Base-by-base conservation (phyloP, 2,888 invertebrate species). In the Ypsolopha sequella region DNA sequence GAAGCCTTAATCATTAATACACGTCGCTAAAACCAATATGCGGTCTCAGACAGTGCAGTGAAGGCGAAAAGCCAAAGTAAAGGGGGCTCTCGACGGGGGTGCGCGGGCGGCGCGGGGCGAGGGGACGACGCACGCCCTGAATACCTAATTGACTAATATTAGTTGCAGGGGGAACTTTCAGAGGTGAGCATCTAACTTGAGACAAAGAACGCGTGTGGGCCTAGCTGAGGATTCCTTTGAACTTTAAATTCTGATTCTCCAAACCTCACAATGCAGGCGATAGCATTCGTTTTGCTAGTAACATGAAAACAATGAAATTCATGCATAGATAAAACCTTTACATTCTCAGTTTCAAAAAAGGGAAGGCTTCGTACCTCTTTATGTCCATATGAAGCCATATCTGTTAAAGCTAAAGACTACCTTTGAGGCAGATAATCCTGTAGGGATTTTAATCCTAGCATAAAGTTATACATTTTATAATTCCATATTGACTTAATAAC, bases 61-160 rank as follows among this genome's bases (percentile, higher is more conserved):
- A 64, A 61, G 65, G 63, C 61, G 59, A 54, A 58, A 58, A 36
- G 56, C 60, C 62, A 61, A 36, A 33, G 52, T 36, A 7, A 44
- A n/a, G 10, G 7, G 43, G 24, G 24, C 24, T 24, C 24, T 9
- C 11, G 48, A 44, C 14, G 48, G 51, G 58, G 60, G 61, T 60
- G 53, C 41, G 44, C 41, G 41, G 41, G 24, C 11, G 52, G 49
- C 41, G 48, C 52, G 61, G 63, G 68, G 66, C 64, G 64, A 66
- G 73, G 67, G 73, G 65, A 68, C 67, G 60, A 66, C 59, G 69
- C 80, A 80, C 79, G 80, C 61, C 72, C 79, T 82, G 85, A 86
- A 86, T 86, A 86, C 80, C 76, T 84, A 84, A 85, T 84, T 80
- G 77, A 76, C 76, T 82, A 80, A 82, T 82, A 82, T 84, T 81